phyloP scores from a whole-genome alignment of 2,113 vertebrate species.

The Phylloscopus whistleri region DNA sequence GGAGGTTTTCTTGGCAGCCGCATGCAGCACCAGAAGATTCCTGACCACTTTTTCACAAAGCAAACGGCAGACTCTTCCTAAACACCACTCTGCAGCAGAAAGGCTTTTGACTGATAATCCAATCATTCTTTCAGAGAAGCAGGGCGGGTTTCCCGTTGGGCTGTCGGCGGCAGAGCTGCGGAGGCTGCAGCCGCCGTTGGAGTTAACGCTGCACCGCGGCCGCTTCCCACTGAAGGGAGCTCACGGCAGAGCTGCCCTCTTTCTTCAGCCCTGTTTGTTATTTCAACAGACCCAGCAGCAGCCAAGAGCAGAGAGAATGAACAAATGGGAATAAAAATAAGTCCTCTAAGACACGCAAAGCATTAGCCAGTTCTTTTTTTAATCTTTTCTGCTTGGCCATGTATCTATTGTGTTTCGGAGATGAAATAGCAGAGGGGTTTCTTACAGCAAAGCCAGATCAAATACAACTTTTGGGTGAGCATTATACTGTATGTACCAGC shows the following conservation, averaged over 20 bases:
- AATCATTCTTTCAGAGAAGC: background rate
- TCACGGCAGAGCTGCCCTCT: conserved; percentile 5
- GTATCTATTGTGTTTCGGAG: background rate
- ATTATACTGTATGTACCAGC: background rate
- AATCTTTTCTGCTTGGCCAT: background rate
- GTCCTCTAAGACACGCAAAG: background rate
- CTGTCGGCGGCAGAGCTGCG: fast-evolving
- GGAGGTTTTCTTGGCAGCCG: conserved; percentile 15
- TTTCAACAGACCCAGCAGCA: conserved; percentile 32
- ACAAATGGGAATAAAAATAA: conserved; percentile 43
- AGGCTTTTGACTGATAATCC: background rate
- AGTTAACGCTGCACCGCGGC: background rate
- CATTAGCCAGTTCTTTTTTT: background rate
- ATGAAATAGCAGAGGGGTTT: background rate
- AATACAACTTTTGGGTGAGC: background rate
- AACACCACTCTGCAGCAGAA: background rate
- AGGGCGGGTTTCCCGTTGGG: background rate
- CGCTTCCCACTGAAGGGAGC: background rate
- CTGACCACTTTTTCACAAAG: background rate
- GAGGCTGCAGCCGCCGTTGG: background rate
- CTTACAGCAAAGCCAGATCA: background rate
- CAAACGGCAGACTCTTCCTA: background rate
- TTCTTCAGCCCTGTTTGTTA: conserved; percentile 29
- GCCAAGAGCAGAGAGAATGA: background rate
- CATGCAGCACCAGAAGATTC: background rate